A percentile compares a stretch with the other conserved stretches of the same genome.
Evolutionary conservation across 2,888 invertebrate genomes (phyloP).

Genomic region (Eupithecia dodoneata): DNA sequence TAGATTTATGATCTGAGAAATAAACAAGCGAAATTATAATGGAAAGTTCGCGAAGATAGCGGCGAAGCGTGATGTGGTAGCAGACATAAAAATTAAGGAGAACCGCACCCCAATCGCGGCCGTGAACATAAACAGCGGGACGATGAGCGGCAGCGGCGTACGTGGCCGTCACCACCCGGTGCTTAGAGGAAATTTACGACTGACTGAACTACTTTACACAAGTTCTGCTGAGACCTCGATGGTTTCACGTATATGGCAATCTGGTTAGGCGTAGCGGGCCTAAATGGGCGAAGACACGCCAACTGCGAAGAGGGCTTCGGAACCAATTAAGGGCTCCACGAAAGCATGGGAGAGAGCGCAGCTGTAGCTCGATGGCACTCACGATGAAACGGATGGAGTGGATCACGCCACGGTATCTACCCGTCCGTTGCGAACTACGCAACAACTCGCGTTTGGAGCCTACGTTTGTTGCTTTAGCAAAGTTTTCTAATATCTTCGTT

Average conservation of each 20-base stretch:
- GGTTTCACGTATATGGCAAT: conserved; percentile 77
- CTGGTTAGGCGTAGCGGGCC: conserved; percentile 78
- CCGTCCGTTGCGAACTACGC: conserved; percentile 51
- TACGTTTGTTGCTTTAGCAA: conserved; percentile 22
- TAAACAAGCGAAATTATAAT: conserved; percentile 50
- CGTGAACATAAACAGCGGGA: conserved; percentile 52
- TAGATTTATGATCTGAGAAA: conserved; percentile 59
- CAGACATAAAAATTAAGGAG: conserved; percentile 50
- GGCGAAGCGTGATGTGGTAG: conserved; percentile 24
- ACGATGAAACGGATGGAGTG: conserved; percentile 71
- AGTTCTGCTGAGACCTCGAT: conserved; percentile 69
- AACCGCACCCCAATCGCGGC: conserved; percentile 54
- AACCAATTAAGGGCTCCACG: conserved; percentile 82
- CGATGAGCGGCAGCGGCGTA: conserved; percentile 58
- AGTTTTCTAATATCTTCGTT: background rate
- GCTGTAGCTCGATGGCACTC: conserved; percentile 82
- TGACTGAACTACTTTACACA: conserved; percentile 57
- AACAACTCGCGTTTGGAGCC: conserved; percentile 10
- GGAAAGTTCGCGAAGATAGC: conserved; percentile 47
- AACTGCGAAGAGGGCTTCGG: conserved; percentile 81
- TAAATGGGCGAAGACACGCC: conserved; percentile 78
- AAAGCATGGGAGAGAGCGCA: conserved; percentile 78
- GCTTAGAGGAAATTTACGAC: conserved; percentile 68
- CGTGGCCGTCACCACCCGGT: conserved; percentile 67
- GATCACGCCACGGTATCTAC: conserved; percentile 66